Percentiles rank a stretch among this genome's conserved stretches.
These are phyloP conservation scores for Gallirallus australis DNA, from an alignment of 2,797 vertebrate species.

Conservation along the genomic window DNA sequence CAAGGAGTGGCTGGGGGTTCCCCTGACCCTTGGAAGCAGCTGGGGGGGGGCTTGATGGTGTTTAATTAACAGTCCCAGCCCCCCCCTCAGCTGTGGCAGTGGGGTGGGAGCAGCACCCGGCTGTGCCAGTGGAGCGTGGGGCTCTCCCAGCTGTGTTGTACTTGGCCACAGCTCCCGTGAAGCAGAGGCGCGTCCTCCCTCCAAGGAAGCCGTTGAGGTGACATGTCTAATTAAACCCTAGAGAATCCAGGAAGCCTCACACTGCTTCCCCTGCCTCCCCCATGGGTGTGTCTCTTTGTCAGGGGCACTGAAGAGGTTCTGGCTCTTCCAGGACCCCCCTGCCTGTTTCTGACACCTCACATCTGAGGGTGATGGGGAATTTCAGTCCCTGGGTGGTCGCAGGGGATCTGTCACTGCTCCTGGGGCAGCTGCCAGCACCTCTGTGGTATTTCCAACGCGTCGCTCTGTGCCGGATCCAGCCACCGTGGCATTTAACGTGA, in stretches of 20 bases:
- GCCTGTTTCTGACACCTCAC: accelerated
- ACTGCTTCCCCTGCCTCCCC: not conserved
- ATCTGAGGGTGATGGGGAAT: accelerated
- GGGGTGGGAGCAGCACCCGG: not conserved
- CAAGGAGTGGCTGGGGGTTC: accelerated
- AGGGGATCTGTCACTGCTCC: not conserved
- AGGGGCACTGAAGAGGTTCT: accelerated
- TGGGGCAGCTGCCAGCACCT: not conserved
- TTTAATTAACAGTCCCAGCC: not conserved
- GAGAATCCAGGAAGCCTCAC: accelerated
- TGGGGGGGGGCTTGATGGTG: accelerated
- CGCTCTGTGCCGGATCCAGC: not conserved
- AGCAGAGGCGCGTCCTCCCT: not conserved
- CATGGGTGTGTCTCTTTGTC: accelerated
- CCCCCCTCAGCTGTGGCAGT: not conserved
- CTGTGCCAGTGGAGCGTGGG: accelerated
- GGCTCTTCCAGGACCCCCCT: accelerated
- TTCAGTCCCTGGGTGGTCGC: accelerated
- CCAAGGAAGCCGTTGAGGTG: not conserved
- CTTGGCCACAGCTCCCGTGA: not conserved
- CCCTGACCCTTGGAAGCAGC: not conserved
- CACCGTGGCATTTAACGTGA: not conserved
- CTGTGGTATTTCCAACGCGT: accelerated
- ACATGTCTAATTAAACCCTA: not conserved
- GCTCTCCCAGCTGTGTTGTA: constrained; percentile 30